These are phyloP conservation scores for Conchocele bisecta DNA, from an alignment of 2,888 invertebrate genomes.

Conservation along the genomic window DNA sequence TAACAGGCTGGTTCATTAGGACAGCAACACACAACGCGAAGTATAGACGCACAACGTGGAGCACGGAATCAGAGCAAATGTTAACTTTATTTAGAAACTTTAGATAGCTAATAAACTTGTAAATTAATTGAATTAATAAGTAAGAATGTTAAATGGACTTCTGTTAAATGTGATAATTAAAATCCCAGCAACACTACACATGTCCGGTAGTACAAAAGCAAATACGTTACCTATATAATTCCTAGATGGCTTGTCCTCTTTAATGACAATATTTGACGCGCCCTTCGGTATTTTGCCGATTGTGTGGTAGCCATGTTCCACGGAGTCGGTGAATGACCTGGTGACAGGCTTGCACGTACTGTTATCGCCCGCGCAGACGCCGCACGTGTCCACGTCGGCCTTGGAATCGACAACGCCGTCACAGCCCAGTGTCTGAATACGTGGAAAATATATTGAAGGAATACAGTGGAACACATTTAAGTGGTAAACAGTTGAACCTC, in stretches of 20 bases:
- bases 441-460: neutral
- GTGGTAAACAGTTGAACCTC: no score
- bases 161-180: no score
- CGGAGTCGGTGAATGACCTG: constrained; percentile 37
- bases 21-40: no score
- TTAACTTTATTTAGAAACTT: no score
- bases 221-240: constrained; percentile 91
- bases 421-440: constrained; percentile 91
- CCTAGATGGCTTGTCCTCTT: constrained; percentile 91
- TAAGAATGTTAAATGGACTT: no score
- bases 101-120: no score
- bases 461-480: neutral
- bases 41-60: no score
- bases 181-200: no score
- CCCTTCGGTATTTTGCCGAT: constrained; percentile 93
- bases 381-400: constrained; percentile 92
- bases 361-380: constrained; percentile 93
- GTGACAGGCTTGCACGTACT: constrained; percentile 85
- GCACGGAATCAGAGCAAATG: no score
- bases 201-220: constrained; percentile 93
- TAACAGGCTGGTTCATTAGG: no score
- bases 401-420: constrained; percentile 92
- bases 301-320: constrained; percentile 86
- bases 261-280: constrained; percentile 93
- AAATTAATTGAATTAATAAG: no score